Evolutionary conservation across 2,888 invertebrate genomes (phyloP), one percentile per base, ranked within the genome.

Genomic region (Harmothoe impar): DNA sequence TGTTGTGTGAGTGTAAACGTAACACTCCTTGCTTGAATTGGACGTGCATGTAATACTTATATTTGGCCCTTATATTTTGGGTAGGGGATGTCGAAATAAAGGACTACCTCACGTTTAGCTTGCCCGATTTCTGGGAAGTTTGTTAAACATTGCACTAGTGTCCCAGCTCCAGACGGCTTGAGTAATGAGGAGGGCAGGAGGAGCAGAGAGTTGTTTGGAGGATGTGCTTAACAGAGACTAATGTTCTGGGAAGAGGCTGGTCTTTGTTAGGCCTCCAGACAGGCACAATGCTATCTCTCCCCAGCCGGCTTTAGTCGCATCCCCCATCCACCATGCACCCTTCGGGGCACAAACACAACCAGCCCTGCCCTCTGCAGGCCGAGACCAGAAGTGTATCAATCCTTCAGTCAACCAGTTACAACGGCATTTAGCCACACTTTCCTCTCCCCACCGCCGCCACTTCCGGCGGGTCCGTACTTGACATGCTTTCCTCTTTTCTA

Each of bases 221-320:
- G 81, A 81, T 23, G 43, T 81, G 81, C 43, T 81, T 43, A 43
- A 20, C 81, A 23, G 43, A 43, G 35, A 43, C 81, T 33, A 43
- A 81, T 81, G 81, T 43, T 81, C 35, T 35, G 33, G 81, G 81
- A 81, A 81, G 81, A 81, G 81, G 35, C 81, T 81, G 81, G 81
- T 43, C 81, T 81, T 81, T 81, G 81, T 81, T 35, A 43, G 23
- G 5, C 23, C 35, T 25, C 35, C n/a, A 23, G 17, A 20, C 81
- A 33, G 81, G 35, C 81, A 81, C 81, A 81, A 81, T 81, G 25
- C 81, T 81, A 81, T 81, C 81, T 81, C 33, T 31, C 17, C 43
- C 72, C 72, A 25, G 25, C 81, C 81, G 81, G 15, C 81, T 43
- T 29, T 20, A 77, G 29, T n/a, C 43, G 5, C 81, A 35, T 81